Conservation (phyloP, 1,140 invertebrate genomes). For the Magallana ariakensis region DNA sequence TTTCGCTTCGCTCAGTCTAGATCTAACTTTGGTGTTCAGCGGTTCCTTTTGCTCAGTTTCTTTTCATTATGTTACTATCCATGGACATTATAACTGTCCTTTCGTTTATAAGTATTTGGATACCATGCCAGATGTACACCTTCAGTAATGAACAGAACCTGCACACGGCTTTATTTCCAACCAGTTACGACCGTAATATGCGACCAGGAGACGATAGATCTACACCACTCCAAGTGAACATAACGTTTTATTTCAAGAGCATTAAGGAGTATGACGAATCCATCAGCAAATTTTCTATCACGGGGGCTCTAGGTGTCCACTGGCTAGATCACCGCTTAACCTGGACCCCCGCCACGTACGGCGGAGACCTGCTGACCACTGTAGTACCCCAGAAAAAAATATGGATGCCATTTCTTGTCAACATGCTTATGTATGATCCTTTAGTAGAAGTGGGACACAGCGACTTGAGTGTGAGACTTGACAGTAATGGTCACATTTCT, state of each 20-base stretch:
- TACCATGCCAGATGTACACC: neutral
- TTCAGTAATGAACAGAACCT: neutral
- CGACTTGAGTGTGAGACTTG: neutral
- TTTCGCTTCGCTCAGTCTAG: no score
- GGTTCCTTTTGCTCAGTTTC: no score
- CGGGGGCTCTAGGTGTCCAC: neutral
- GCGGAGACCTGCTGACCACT: neutral
- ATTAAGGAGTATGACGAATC: slow-evolving; percentile 37
- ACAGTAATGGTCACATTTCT: neutral
- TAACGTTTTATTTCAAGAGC: slow-evolving; percentile 8
- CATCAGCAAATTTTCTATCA: slow-evolving; percentile 10
- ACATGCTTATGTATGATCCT: neutral
- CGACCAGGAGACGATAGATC: slow-evolving; percentile 6
- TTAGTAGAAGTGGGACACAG: slow-evolving; percentile 25
- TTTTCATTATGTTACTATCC: no score
- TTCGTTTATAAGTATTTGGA: neutral
- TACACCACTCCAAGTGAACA: neutral
- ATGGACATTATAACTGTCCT: no score
- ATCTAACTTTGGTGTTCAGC: no score
- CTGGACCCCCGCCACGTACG: slow-evolving; percentile 27
- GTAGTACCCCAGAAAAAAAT: slow-evolving; percentile 40
- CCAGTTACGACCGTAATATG: neutral
- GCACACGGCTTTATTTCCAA: neutral
- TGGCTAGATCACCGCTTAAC: slow-evolving; percentile 26
- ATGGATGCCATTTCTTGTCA: slow-evolving; percentile 41